Evolutionary conservation across 2,888 invertebrate species (phyloP).

Genomic region (Cacoxenus indagator): DNA sequence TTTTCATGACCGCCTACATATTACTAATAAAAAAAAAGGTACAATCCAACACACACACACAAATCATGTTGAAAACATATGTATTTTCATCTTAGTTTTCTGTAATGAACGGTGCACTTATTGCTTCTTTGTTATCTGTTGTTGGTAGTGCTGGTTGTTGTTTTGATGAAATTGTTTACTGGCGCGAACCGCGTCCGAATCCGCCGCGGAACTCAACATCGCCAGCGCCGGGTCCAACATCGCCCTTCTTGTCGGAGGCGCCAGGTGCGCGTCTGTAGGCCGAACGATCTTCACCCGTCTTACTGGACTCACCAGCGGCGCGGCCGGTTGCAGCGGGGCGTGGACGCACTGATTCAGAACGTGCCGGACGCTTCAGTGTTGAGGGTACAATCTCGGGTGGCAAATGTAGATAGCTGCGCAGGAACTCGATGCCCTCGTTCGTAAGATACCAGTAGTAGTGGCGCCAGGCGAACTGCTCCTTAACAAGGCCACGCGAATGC

Average conservation of each 20-base stretch:
- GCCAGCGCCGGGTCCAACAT: constrained; percentile 95
- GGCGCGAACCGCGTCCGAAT: constrained; percentile 80
- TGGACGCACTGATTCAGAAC: constrained; percentile 87
- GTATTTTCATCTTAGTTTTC: neutral
- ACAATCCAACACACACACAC: constrained; percentile 12
- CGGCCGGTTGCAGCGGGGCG: constrained; percentile 78
- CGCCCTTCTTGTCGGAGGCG: constrained; percentile 92
- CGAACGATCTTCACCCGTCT: constrained; percentile 85
- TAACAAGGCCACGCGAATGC: constrained; percentile 97
- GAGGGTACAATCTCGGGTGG: constrained; percentile 99
- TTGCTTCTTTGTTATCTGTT: neutral
- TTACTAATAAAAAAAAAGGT: too few species aligned
- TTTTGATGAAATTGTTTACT: constrained; percentile 37
- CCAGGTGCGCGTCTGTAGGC: constrained; percentile 86
- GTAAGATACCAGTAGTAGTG: constrained; percentile 99
- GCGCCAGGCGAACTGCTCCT: constrained; percentile 99
- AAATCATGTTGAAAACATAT: neutral
- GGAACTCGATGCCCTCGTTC: constrained; percentile 97
- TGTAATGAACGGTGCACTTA: neutral
- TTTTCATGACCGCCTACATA: too few species aligned
- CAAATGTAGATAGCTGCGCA: constrained; percentile 94
- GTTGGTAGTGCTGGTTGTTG: neutral
- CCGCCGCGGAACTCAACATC: constrained; percentile 93
- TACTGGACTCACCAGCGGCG: constrained; percentile 77
- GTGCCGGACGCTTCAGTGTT: constrained; percentile 91